Percentiles rank a stretch among this genome's conserved stretches.
Conservation (phyloP, 2,797 vertebrate genomes). For the Cossypha niveicapilla region DNA sequence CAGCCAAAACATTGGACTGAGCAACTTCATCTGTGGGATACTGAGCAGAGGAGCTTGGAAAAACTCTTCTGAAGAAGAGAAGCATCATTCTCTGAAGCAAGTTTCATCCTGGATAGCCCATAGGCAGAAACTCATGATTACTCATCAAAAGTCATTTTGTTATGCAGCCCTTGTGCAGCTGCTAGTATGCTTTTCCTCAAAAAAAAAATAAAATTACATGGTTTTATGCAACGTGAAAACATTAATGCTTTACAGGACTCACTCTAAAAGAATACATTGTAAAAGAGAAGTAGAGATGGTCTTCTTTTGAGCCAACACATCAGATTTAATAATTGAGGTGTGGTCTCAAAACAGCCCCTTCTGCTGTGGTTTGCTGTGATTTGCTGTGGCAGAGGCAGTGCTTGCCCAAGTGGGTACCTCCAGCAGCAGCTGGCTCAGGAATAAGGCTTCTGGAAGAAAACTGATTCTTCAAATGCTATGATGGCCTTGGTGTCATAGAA, state of each 20-base stretch:
- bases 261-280: neutral
- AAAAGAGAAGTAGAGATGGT: neutral
- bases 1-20: neutral
- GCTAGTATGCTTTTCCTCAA: neutral
- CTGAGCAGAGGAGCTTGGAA: neutral
- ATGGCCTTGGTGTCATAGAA: neutral
- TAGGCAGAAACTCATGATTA: neutral
- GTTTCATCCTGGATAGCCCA: neutral
- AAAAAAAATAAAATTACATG: neutral
- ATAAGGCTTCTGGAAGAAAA: neutral
- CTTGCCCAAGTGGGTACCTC: neutral
- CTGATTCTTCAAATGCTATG: neutral
- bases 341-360: neutral
- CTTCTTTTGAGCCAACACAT: neutral
- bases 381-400: neutral
- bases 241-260: neutral
- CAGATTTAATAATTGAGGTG: neutral
- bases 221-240: neutral
- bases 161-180: neutral
- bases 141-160: neutral
- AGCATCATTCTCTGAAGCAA: neutral
- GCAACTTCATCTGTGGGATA: neutral
- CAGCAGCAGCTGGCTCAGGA: neutral
- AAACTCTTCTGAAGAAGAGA: neutral
- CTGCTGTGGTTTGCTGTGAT: fast-evolving